These are phyloP conservation scores for Microchirus variegatus DNA, from an alignment of 2,797 vertebrate genomes.

Conservation along the genomic window DNA sequence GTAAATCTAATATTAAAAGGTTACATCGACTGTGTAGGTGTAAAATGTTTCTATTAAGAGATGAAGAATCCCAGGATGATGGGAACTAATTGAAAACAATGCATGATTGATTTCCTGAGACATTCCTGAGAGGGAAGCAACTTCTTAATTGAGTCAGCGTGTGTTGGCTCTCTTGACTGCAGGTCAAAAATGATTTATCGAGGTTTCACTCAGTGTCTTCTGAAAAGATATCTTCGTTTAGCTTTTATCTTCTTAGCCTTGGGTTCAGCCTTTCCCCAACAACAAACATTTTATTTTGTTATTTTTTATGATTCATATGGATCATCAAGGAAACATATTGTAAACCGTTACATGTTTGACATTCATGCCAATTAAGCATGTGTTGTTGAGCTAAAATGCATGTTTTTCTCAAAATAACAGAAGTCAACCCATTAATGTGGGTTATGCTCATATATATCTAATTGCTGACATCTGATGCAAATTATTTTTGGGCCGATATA, in stretches of 20 bases:
- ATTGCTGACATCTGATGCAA: too few species aligned
- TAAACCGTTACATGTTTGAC: constrained; percentile 3
- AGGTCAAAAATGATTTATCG: constrained; percentile 44
- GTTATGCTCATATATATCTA: too few species aligned
- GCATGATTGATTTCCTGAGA: constrained; percentile 54
- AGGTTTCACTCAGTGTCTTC: constrained; percentile 34
- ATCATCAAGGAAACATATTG: not conserved
- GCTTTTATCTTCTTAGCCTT: constrained; percentile 7
- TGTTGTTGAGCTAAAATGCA: not conserved
- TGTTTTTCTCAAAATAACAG: not conserved
- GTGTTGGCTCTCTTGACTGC: constrained; percentile 21
- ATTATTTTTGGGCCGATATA: too few species aligned
- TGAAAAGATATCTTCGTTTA: constrained; percentile 32
- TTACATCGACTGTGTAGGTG: constrained; percentile 26
- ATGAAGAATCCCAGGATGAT: constrained; percentile 34
- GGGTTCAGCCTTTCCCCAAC: constrained; percentile 2
- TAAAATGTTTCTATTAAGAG: constrained; percentile 53
- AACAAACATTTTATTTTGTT: not conserved
- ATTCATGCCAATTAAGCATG: not conserved
- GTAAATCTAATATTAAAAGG: constrained; percentile 36
- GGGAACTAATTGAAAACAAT: constrained; percentile 57
- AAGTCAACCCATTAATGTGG: too few species aligned
- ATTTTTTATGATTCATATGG: constrained; percentile 1
- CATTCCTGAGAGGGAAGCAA: constrained; percentile 17
- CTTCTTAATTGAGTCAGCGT: constrained; percentile 28